phyloP scores from a whole-genome alignment of 2,113 vertebrate genomes.

The Vidua chalybeata region DNA sequence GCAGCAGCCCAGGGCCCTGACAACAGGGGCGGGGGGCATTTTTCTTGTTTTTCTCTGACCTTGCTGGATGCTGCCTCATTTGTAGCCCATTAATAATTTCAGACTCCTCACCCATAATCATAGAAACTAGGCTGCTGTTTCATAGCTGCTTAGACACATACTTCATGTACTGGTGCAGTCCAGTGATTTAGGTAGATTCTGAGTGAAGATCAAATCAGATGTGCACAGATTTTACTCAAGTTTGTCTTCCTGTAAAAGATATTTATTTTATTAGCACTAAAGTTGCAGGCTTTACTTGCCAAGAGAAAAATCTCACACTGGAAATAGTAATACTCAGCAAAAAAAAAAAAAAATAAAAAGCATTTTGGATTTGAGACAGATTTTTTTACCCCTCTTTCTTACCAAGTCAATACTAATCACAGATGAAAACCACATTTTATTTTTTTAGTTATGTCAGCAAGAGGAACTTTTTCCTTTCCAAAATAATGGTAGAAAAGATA shows the following conservation, averaged over 20 bases:
- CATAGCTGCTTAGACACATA: not conserved
- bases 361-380: not conserved
- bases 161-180: not conserved
- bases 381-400: not conserved
- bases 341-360: not conserved
- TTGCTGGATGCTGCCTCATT: not conserved
- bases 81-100: not conserved
- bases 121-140: not conserved
- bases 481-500: not conserved
- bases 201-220: not conserved
- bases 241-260: not conserved
- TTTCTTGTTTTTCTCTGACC: not conserved
- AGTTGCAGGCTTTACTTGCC: not conserved
- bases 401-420: not conserved
- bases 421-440: not conserved
- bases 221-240: not conserved
- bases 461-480: not conserved
- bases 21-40: fast-evolving
- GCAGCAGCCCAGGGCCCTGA: not conserved
- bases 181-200: not conserved
- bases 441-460: not conserved
- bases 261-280: not conserved
- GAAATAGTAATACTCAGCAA: not conserved
- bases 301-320: not conserved
- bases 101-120: not conserved